Base-by-base conservation (phyloP, 2,797 vertebrate species). In the Phrynocephalus forsythii region DNA sequence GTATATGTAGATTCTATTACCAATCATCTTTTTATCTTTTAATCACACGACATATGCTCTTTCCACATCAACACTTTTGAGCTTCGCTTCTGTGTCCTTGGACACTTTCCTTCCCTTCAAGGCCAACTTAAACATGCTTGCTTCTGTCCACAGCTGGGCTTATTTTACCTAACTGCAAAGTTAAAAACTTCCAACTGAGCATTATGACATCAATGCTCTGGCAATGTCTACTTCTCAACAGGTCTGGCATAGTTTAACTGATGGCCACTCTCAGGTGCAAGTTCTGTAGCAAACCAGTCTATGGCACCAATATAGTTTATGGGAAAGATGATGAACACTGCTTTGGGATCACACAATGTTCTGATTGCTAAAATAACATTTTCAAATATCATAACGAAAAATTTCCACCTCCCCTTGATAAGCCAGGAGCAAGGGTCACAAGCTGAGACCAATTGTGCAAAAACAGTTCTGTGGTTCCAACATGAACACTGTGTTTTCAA, bases 401-500 rank as follows among this genome's bases (percentile, higher is more conserved):
- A 26, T 66, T 71, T 13, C 15, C 63, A 20, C 52, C 63, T 88
- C 10, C 50, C 33, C 6, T 63, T 79, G 50, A 83, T 60, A 60
- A 83, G 63, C 33, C 60, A 67, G 52, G 26, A 56, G 56, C 18
- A 75, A 66, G 63, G 38, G 67, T 22, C 48, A 30, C 63, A 63
- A 60, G 38, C 38, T 85, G 87, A 92, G 78, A 82, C 87, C 85
- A 90, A 88, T 79, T 11, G 28, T 79, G 10, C 82, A 5, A 78
- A 82, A 76, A 92, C 33, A 82, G n/a, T 10, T 79, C 60, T 67
- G 1, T 67, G 85, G 69, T 82, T 67, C 50, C 90, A 84, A 89
- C 88, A 72, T 71, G 66, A 77, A 81, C 82, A 73, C 81, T 90
- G 83, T 88, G 22, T 91, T 90, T 87, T 77, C 48, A 82, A 71